Conservation (phyloP, 2,888 invertebrate species). For the Drosophila paramelanica region DNA sequence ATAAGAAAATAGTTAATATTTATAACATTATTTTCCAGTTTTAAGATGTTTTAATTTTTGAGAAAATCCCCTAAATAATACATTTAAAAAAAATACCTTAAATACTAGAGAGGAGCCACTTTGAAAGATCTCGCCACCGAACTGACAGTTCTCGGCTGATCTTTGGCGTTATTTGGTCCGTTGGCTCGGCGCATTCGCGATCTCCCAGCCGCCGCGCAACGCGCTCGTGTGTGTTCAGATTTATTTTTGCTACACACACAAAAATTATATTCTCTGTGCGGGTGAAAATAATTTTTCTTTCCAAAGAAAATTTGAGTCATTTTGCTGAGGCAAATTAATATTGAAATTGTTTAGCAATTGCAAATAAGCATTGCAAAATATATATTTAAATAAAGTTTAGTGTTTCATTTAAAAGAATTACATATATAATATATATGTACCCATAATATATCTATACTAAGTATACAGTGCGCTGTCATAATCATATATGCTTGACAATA, state of each 20-base stretch:
- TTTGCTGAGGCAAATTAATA: background rate
- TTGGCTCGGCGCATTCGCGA: slow-evolving; percentile 39
- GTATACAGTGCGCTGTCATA: slow-evolving; percentile 42
- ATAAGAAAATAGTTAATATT: too few relatives aligned
- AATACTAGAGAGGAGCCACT: slow-evolving; percentile 29
- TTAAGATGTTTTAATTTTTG: too few relatives aligned
- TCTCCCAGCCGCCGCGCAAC: slow-evolving; percentile 52
- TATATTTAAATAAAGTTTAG: slow-evolving; percentile 4
- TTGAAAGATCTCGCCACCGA: slow-evolving; percentile 33
- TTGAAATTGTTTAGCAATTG: background rate
- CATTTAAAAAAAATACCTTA: background rate
- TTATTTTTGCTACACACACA: slow-evolving; percentile 68
- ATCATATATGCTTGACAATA: slow-evolving; percentile 19
- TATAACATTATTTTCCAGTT: too few relatives aligned
- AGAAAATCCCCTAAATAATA: slow-evolving; percentile 39
- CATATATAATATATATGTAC: slow-evolving; percentile 11
- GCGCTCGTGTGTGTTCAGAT: slow-evolving; percentile 72
- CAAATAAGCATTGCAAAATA: background rate
- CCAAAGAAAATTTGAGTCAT: slow-evolving; percentile 9
- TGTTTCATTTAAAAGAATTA: slow-evolving; percentile 13
- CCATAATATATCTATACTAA: slow-evolving; percentile 29
- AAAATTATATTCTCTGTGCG: slow-evolving; percentile 53
- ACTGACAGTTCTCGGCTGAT: slow-evolving; percentile 77
- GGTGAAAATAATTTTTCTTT: slow-evolving; percentile 33
- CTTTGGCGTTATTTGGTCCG: slow-evolving; percentile 69